Percentiles rank a stretch among this genome's conserved stretches.
phyloP scores from a whole-genome alignment of 2,113 vertebrate genomes.

The Callopanchax toddi region DNA sequence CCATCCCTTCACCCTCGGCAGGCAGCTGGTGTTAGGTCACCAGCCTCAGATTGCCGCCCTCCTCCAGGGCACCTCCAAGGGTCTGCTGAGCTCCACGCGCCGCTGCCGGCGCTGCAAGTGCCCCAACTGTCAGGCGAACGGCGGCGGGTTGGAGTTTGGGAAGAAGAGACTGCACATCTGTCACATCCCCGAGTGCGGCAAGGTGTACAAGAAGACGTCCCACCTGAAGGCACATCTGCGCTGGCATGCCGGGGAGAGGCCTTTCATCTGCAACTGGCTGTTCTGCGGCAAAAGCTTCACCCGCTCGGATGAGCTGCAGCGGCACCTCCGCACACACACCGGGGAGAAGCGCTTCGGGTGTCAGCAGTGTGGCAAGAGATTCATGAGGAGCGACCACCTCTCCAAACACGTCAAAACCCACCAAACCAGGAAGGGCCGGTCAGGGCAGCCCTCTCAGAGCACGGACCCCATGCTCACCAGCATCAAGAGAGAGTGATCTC shows the following conservation, averaged over 20 bases:
- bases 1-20: slow-evolving; percentile 80
- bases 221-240: slow-evolving; percentile 89
- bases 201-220: slow-evolving; percentile 90
- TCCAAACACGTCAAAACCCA: slow-evolving; percentile 89
- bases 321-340: slow-evolving; percentile 88
- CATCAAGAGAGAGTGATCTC: slow-evolving; percentile 82
- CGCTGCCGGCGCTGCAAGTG: slow-evolving; percentile 87
- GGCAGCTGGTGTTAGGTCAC: slow-evolving; percentile 83
- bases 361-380: slow-evolving; percentile 86
- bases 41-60: slow-evolving; percentile 85
- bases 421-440: slow-evolving; percentile 81
- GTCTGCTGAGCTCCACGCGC: slow-evolving; percentile 82
- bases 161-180: slow-evolving; percentile 87
- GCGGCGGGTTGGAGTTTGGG: slow-evolving; percentile 79
- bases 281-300: slow-evolving; percentile 90
- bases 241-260: slow-evolving; percentile 88
- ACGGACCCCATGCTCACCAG: slow-evolving; percentile 72
- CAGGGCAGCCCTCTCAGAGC: slow-evolving; percentile 61
- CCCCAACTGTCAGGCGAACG: slow-evolving; percentile 84
- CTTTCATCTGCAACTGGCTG: slow-evolving; percentile 89
- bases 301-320: slow-evolving; percentile 86
- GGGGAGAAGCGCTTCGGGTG: slow-evolving; percentile 88
- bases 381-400: slow-evolving; percentile 89
- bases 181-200: slow-evolving; percentile 87
- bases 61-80: slow-evolving; percentile 84